phyloP scores from a whole-genome alignment of 2,888 invertebrate genomes.

The Andricus curvator region DNA sequence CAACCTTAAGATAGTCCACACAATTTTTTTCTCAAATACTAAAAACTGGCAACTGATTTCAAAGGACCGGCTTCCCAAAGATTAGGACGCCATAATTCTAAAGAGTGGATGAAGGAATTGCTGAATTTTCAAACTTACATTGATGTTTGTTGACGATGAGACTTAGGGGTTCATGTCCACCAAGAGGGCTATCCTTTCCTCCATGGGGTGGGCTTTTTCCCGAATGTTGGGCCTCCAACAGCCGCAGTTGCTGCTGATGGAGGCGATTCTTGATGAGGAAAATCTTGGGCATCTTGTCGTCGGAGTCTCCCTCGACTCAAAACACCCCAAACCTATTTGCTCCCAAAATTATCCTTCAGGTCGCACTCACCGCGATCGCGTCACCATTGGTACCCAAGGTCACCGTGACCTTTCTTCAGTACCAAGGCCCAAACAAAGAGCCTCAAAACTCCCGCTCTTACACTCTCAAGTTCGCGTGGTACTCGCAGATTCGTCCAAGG shows the following conservation, averaged over 20 bases:
- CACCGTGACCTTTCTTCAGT: constrained; percentile 33
- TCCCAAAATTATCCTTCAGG: neutral
- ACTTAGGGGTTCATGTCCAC: constrained; percentile 78
- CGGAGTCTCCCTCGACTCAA: neutral
- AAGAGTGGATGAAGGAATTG: constrained; percentile 2
- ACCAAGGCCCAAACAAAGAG: constrained; percentile 25
- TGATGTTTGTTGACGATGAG: constrained; percentile 79
- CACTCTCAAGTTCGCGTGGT: constrained; percentile 41
- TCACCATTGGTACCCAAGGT: constrained; percentile 46
- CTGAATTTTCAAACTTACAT: constrained; percentile 70
- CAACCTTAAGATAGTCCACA: too few species aligned
- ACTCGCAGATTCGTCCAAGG: constrained; percentile 46
- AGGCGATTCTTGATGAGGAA: constrained; percentile 94
- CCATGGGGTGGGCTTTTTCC: constrained; percentile 73
- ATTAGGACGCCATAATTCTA: neutral
- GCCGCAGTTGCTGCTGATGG: constrained; percentile 92
- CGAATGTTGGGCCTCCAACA: constrained; percentile 90
- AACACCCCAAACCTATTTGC: neutral
- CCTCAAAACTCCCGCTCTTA: constrained; percentile 13
- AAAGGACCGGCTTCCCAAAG: neutral
- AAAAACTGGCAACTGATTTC: neutral
- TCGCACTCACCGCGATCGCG: constrained; percentile 38
- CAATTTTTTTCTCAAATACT: neutral
- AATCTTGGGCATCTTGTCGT: constrained; percentile 91
- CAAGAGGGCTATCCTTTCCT: constrained; percentile 75